A percentile compares a stretch with the other conserved stretches of the same genome.
Evolutionary conservation across 1,140 invertebrate genomes (phyloP).

Genomic region (Penaeus indicus): DNA sequence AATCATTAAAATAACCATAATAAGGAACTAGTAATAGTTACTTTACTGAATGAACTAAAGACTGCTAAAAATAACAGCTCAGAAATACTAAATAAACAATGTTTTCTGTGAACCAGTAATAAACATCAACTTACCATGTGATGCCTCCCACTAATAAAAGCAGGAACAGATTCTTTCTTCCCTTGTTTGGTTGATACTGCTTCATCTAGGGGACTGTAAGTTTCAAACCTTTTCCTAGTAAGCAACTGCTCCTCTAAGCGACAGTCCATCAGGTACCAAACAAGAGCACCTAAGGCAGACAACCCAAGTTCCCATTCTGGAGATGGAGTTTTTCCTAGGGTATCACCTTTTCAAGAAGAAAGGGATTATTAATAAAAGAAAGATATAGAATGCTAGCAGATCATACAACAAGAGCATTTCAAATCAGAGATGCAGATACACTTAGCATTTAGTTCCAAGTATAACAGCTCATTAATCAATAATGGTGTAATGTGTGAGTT

Average conservation of each 20-base stretch:
- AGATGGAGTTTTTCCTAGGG: slow-evolving; percentile 81
- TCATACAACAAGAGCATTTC: neutral
- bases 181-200: slow-evolving; percentile 9
- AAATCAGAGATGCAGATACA: neutral
- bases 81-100: no score
- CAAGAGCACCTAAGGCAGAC: slow-evolving; percentile 84
- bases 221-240: slow-evolving; percentile 84
- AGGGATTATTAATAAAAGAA: slow-evolving; percentile 35
- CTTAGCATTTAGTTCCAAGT: no score
- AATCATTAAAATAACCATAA: slow-evolving; percentile 23
- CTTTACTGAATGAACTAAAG: no score
- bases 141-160: slow-evolving; percentile 33
- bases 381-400: neutral
- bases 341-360: slow-evolving; percentile 75
- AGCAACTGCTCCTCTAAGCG: slow-evolving; percentile 91
- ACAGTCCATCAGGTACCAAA: slow-evolving; percentile 87
- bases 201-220: slow-evolving; percentile 85
- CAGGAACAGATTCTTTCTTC: slow-evolving; percentile 14
- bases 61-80: no score
- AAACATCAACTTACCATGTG: slow-evolving; percentile 38
- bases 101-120: no score
- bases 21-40: no score
- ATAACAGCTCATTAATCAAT: no score
- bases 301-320: slow-evolving; percentile 82
- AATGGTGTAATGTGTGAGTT: no score